These are phyloP conservation scores for Polymixis lichenea DNA, from an alignment of 2,888 invertebrate genomes.

Conservation along the genomic window DNA sequence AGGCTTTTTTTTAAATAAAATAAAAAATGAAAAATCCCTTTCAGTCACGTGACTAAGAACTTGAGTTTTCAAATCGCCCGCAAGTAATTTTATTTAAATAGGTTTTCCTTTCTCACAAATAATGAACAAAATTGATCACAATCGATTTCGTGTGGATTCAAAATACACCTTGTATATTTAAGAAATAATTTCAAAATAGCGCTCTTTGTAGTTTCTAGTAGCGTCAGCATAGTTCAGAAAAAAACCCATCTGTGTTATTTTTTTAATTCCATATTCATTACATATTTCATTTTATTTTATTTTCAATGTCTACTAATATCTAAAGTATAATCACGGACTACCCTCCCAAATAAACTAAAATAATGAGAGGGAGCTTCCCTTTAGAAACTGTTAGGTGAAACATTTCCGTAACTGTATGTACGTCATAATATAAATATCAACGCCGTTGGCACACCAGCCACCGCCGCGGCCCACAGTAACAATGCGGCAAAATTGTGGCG, in stretches of 20 bases:
- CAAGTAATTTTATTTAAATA: too few species aligned
- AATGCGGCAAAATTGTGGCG: background rate
- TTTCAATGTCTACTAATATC: conserved; percentile 61
- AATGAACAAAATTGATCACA: too few species aligned
- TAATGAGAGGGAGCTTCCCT: background rate
- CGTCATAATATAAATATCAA: conserved; percentile 22
- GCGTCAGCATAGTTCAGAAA: background rate
- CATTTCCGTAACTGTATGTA: conserved; percentile 57
- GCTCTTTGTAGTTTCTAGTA: background rate
- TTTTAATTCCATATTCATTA: conserved; percentile 29
- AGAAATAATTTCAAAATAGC: background rate
- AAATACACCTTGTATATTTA: background rate
- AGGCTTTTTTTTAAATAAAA: too few species aligned
- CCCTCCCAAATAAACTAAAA: background rate
- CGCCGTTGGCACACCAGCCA: conserved; percentile 24
- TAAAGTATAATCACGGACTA: conserved; percentile 43
- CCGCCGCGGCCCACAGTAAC: background rate
- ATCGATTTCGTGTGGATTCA: background rate
- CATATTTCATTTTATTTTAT: conserved; percentile 55
- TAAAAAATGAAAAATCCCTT: too few species aligned
- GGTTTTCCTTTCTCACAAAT: too few species aligned
- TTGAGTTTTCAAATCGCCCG: too few species aligned
- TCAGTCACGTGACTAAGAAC: too few species aligned
- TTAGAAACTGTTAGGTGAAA: background rate
- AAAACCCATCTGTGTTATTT: background rate